A percentile compares a stretch with the other conserved stretches of the same genome.
These are phyloP conservation scores for Adelognathus sp. DNA, from an alignment of 2,888 invertebrate genomes.

Conservation along the genomic window DNA sequence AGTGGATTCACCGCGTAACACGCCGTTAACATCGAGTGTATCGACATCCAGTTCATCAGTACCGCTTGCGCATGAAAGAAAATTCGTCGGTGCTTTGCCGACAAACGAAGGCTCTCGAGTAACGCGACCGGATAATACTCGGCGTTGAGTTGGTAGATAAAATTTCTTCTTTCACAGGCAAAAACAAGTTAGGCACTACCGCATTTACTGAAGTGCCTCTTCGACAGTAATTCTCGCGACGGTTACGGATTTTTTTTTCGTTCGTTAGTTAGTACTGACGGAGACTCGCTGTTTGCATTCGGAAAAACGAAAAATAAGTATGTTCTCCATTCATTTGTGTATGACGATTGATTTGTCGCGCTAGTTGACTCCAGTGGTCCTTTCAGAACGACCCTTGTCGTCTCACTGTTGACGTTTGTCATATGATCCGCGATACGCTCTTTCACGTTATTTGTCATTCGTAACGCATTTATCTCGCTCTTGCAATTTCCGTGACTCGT, in stretches of 20 bases:
- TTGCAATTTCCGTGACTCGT: constrained; percentile 54
- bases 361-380: background rate
- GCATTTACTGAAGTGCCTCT: constrained; percentile 74
- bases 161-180: background rate
- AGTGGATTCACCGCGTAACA: constrained; percentile 45
- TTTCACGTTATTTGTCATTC: constrained; percentile 67
- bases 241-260: constrained; percentile 60
- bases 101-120: background rate
- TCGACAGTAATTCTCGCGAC: constrained; percentile 64
- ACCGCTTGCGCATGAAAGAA: constrained; percentile 9
- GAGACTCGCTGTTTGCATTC: constrained; percentile 59
- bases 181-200: constrained; percentile 60
- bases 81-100: constrained; percentile 54
- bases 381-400: background rate
- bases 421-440: constrained; percentile 60
- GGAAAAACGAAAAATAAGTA: constrained; percentile 1
- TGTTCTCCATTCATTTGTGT: constrained; percentile 29
- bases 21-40: constrained; percentile 45
- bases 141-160: constrained; percentile 69
- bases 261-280: constrained; percentile 68
- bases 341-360: constrained; percentile 26
- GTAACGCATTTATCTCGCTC: constrained; percentile 61
- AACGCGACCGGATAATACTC: constrained; percentile 53
- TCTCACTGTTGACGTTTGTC: too few relatives aligned
- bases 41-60: constrained; percentile 29